phyloP scores from a whole-genome alignment of 2,888 invertebrate species.

The Frankliniella fusca region DNA sequence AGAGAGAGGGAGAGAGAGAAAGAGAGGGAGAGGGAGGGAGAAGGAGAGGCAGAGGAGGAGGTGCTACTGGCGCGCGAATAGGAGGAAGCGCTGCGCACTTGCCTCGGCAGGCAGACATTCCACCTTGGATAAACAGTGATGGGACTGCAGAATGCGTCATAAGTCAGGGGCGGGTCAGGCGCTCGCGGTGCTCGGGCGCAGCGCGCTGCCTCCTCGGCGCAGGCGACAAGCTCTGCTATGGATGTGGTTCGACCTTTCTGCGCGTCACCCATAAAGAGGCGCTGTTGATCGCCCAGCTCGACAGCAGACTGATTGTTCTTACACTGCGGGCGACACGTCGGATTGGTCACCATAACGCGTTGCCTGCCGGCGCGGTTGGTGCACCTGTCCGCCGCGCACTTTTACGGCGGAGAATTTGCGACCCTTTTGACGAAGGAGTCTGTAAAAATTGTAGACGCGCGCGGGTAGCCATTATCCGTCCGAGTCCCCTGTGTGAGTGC shows the following conservation, averaged over 20 bases:
- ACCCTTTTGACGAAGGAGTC: too few relatives aligned
- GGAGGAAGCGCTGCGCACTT: neutral
- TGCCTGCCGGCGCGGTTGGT: too few relatives aligned
- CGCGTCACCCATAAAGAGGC: neutral
- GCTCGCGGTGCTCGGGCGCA: neutral
- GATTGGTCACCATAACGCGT: too few relatives aligned
- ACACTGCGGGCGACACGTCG: too few relatives aligned
- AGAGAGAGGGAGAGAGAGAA: too few relatives aligned
- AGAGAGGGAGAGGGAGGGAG: too few relatives aligned
- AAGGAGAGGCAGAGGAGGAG: neutral
- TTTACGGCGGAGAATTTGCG: too few relatives aligned
- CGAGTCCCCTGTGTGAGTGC: too few relatives aligned
- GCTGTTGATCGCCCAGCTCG: neutral
- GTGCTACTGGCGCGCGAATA: neutral
- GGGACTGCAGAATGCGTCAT: conserved; percentile 20
- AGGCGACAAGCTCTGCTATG: neutral
- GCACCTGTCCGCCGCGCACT: too few relatives aligned
- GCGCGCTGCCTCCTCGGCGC: too few relatives aligned
- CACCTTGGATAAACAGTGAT: conserved; percentile 13
- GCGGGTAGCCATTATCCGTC: too few relatives aligned
- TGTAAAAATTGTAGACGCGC: too few relatives aligned
- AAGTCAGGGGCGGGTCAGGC: conserved; percentile 6
- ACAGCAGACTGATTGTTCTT: neutral
- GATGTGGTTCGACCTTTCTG: conserved; percentile 19
- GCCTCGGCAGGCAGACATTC: neutral